Base-by-base conservation (phyloP, 2,113 vertebrate species). In the Diadophis punctatus region DNA sequence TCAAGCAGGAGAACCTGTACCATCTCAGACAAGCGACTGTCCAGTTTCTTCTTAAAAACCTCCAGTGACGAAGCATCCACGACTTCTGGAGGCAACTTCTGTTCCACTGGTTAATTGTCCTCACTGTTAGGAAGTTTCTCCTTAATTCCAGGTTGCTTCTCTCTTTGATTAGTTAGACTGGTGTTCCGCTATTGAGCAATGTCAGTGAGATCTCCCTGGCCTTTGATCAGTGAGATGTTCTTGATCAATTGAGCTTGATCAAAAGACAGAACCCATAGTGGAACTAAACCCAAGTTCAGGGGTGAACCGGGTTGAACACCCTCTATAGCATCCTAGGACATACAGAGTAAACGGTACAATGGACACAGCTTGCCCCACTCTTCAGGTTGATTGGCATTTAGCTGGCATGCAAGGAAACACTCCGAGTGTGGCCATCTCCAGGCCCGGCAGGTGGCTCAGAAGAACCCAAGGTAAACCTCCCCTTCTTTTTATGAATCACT, bases 401-500 rank as follows among this genome's bases (percentile, higher is more conserved):
- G 10, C 30, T 1, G 18, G n/a, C 46, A 18, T 23, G 8, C 25
- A 63, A 68, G 51, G 25, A 63, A 91, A 52, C 8, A 8, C 48
- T 10, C 12, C 6, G 11, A 27, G 16, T 3, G 14, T 7, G 23
- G 30, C 39, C n/a, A 56, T 30, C 34, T 55, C 49, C 8, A 27
- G 91, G 22, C 23, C 23, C 53, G 90, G 51, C 39, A 43, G 0
- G 11, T 4, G 25, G 0, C 1, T 0, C 0, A 91, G 90, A 0
- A 0, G 51, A 0, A 0, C n/a, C 0, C 1, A 60, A 20, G 92
- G 87, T 93, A 87, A 86, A 63, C 89, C 86, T 53, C 60, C 34
- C 23, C 90, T 85, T 60, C 51, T 48, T 46, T 43, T 84, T 43
- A 12, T n/a, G 12, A 56, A 39, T 91, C 93, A 16, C 80, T 46